Evolutionary conservation across 2,888 invertebrate genomes (phyloP).

Genomic region (Spodoptera exigua): DNA sequence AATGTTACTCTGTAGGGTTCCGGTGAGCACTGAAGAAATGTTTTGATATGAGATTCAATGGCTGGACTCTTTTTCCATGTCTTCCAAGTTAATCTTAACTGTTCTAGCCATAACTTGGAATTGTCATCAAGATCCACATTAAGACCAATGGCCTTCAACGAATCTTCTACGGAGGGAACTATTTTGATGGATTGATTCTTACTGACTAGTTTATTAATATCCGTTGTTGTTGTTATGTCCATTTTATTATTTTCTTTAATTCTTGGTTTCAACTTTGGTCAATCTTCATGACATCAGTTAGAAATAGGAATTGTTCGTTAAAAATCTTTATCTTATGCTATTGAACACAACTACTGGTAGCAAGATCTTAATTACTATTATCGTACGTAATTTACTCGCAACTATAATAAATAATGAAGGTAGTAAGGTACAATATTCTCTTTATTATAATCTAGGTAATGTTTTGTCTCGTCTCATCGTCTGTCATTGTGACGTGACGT

Average conservation of each 20-base stretch:
- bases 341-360: slow-evolving; percentile 48
- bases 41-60: slow-evolving; percentile 82
- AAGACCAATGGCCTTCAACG: slow-evolving; percentile 76
- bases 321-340: slow-evolving; percentile 21
- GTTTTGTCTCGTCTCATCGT: slow-evolving; percentile 25
- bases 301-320: slow-evolving; percentile 6
- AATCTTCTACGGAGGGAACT: slow-evolving; percentile 84
- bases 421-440: slow-evolving; percentile 8
- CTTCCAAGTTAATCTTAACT: slow-evolving; percentile 81
- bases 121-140: slow-evolving; percentile 81
- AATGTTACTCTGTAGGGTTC: slow-evolving; percentile 90
- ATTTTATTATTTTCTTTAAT: neutral
- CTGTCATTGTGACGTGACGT: too few species aligned
- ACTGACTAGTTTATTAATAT: slow-evolving; percentile 72
- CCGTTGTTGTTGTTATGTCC: slow-evolving; percentile 54
- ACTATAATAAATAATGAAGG: slow-evolving; percentile 1
- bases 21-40: slow-evolving; percentile 83
- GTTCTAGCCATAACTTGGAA: slow-evolving; percentile 77
- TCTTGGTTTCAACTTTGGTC: slow-evolving; percentile 5
- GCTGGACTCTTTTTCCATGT: slow-evolving; percentile 89
- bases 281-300: slow-evolving; percentile 25
- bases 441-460: slow-evolving; percentile 19
- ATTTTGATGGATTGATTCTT: slow-evolving; percentile 83
- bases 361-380: slow-evolving; percentile 21
- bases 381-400: slow-evolving; percentile 13